phyloP scores from a whole-genome alignment of 2,113 vertebrate species.

The Malurus melanocephalus region DNA sequence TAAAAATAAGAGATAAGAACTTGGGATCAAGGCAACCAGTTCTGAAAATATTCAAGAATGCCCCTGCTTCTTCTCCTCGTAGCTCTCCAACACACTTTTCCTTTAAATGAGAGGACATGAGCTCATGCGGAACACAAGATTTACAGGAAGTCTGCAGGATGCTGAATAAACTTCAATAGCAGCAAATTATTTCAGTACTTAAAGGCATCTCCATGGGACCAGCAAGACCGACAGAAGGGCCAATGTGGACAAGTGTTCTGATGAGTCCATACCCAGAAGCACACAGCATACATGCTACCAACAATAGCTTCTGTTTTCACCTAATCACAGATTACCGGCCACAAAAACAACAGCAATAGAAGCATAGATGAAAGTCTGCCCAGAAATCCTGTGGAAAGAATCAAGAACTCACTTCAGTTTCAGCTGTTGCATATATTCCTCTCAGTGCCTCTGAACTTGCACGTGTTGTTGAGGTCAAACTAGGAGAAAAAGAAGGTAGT shows the following conservation, averaged over 20 bases:
- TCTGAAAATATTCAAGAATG: background rate
- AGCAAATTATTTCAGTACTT: background rate
- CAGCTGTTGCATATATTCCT: constrained; percentile 82
- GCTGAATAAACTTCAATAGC: background rate
- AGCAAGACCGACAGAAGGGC: background rate
- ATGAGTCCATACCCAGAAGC: background rate
- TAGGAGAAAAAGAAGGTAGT: constrained; percentile 49
- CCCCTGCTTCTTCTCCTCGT: background rate
- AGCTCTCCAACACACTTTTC: background rate
- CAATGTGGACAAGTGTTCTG: background rate
- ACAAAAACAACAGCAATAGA: background rate
- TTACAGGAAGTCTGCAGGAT: background rate
- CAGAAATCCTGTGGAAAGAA: background rate
- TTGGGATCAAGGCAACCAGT: background rate
- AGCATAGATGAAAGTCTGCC: background rate
- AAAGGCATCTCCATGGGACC: background rate
- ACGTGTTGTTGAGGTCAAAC: constrained; percentile 92
- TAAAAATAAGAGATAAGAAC: background rate
- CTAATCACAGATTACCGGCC: background rate
- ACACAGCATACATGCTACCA: rapidly evolving
- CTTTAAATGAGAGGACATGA: background rate
- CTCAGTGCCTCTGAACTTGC: constrained; percentile 87
- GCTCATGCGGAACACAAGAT: background rate
- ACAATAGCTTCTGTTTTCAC: background rate
- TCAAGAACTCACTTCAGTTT: constrained; percentile 82